Percentiles rank a stretch among this genome's conserved stretches.
Conservation (phyloP, 2,797 vertebrate genomes). For the Anguilla marmorata region DNA sequence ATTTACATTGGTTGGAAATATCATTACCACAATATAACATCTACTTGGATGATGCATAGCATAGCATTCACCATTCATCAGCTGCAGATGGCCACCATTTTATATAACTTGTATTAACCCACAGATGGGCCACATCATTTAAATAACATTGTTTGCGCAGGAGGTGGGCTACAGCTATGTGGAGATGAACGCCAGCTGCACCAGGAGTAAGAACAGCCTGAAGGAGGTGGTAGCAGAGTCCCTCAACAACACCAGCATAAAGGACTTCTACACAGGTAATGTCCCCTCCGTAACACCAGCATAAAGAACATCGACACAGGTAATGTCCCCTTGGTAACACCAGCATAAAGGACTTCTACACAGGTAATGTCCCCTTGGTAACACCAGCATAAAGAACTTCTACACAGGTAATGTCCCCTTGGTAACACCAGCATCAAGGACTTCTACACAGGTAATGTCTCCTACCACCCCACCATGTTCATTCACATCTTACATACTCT, state of each 20-base stretch:
- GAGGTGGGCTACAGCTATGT: conserved; percentile 92
- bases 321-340: no score
- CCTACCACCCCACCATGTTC: conserved; percentile 36
- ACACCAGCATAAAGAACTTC: no score
- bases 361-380: no score
- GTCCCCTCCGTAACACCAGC: not conserved
- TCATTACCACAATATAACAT: not conserved
- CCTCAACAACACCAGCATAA: conserved; percentile 94
- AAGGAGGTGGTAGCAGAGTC: conserved; percentile 90
- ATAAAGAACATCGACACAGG: no score
- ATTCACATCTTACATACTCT: conserved; percentile 43
- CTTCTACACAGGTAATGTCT: conserved; percentile 65
- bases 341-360: no score
- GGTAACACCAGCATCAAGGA: no score
- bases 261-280: conserved; percentile 87
- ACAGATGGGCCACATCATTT: not conserved
- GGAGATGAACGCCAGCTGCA: conserved; percentile 96
- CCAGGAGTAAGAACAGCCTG: conserved; percentile 90
- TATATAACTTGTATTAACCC: not conserved
- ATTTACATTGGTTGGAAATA: not conserved
- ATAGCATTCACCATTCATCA: not conserved
- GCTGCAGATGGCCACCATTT: not conserved
- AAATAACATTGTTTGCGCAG: conserved; percentile 60
- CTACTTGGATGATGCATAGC: not conserved
- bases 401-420: no score